Conservation (phyloP, 2,797 vertebrate species). For the Lepus oiostolus region DNA sequence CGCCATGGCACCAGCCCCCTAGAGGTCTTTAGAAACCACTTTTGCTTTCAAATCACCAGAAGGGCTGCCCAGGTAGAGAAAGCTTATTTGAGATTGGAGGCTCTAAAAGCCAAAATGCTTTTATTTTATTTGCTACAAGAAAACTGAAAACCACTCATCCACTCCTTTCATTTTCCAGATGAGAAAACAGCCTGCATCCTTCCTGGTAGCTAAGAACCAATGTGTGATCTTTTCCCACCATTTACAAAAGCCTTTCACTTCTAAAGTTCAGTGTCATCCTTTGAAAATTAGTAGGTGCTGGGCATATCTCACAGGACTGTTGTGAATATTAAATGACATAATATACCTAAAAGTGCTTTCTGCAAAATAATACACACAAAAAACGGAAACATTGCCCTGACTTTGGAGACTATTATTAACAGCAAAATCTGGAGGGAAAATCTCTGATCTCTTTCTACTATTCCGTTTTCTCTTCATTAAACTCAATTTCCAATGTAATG, state of each 20-base stretch:
- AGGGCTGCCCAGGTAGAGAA: background rate
- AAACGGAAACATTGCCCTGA: too few species aligned
- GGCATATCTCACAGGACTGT: background rate
- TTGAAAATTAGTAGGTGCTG: background rate
- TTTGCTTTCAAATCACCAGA: background rate
- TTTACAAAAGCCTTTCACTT: background rate
- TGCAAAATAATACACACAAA: background rate
- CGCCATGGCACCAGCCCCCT: too few species aligned
- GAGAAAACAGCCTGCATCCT: background rate
- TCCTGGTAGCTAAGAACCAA: background rate
- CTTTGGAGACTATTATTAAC: background rate
- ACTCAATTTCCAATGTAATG: too few species aligned
- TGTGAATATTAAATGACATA: background rate
- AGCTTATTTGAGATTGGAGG: background rate
- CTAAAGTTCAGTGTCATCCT: background rate
- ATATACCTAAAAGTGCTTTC: background rate
- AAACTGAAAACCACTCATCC: background rate
- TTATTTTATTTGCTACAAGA: background rate
- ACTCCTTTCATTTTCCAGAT: background rate
- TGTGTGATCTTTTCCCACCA: background rate
- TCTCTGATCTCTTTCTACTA: background rate
- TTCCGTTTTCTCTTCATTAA: background rate
- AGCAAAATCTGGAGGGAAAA: background rate
- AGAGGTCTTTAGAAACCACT: background rate
- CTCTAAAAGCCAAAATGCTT: background rate